These are phyloP conservation scores for Sarcophaga rosellei DNA, from an alignment of 2,888 invertebrate species.

Conservation along the genomic window DNA sequence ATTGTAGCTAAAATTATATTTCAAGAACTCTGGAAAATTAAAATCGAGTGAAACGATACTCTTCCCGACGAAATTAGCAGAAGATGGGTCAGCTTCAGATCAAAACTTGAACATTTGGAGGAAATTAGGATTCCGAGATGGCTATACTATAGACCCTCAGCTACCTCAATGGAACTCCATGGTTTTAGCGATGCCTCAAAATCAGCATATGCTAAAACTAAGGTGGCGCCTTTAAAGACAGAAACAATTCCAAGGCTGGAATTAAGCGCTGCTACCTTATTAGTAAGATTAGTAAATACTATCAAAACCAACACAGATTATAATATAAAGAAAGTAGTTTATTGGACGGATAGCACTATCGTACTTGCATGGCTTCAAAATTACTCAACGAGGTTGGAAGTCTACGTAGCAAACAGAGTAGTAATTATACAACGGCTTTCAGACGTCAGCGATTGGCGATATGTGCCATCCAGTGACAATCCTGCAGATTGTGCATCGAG, in stretches of 20 bases:
- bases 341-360: not conserved
- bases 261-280: slow-evolving; percentile 9
- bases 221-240: slow-evolving; percentile 27
- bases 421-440: slow-evolving; percentile 26
- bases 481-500: slow-evolving; percentile 23
- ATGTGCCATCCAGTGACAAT: slow-evolving; percentile 20
- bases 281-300: slow-evolving; percentile 19
- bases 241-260: slow-evolving; percentile 30
- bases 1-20: slow-evolving; percentile 50
- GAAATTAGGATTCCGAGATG: slow-evolving; percentile 51
- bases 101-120: slow-evolving; percentile 32
- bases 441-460: slow-evolving; percentile 23
- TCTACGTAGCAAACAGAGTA: not conserved
- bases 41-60: slow-evolving; percentile 1
- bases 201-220: slow-evolving; percentile 25
- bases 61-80: slow-evolving; percentile 16
- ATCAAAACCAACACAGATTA: no score
- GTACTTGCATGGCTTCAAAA: no score
- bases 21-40: slow-evolving; percentile 57
- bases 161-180: slow-evolving; percentile 47
- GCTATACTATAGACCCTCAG: not conserved
- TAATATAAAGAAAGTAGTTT: slow-evolving; percentile 1
- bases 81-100: slow-evolving; percentile 45
- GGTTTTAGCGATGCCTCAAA: slow-evolving; percentile 42
- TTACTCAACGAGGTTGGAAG: no score